Conservation (phyloP, 2,888 invertebrate genomes). For the Drosophila nr. perissopoda region DNA sequence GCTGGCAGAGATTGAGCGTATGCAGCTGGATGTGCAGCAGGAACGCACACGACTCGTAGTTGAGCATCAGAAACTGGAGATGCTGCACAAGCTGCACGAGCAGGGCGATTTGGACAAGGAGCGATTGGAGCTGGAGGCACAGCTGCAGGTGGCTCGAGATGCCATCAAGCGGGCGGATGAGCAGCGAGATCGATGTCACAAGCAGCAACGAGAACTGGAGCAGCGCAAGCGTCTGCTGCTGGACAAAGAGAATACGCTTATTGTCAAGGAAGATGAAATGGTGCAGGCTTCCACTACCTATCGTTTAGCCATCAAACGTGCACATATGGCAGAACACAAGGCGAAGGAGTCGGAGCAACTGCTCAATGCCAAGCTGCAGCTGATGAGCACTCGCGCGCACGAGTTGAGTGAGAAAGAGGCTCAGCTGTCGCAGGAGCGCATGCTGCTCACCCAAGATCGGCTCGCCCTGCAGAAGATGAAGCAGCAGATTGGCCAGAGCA, state of each 20-base stretch:
- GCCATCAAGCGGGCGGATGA: slow-evolving; percentile 82
- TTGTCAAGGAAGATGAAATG: slow-evolving; percentile 82
- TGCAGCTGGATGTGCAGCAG: slow-evolving; percentile 79
- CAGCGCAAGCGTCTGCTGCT: slow-evolving; percentile 80
- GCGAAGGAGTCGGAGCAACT: slow-evolving; percentile 78
- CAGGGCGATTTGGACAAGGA: slow-evolving; percentile 69
- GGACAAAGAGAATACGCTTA: slow-evolving; percentile 81
- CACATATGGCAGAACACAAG: slow-evolving; percentile 73
- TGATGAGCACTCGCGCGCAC: slow-evolving; percentile 77
- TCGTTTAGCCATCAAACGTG: slow-evolving; percentile 79
- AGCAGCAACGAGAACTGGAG: slow-evolving; percentile 82
- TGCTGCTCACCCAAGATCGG: slow-evolving; percentile 82
- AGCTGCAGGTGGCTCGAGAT: slow-evolving; percentile 83
- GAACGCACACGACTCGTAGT: slow-evolving; percentile 77
- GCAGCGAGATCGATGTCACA: slow-evolving; percentile 82
- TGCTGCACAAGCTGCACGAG: slow-evolving; percentile 74
- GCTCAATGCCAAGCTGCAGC: slow-evolving; percentile 79
- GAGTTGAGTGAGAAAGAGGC: slow-evolving; percentile 83
- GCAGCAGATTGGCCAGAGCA: slow-evolving; percentile 72
- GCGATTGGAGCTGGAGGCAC: slow-evolving; percentile 82
- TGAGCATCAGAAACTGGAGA: slow-evolving; percentile 81
- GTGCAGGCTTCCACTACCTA: slow-evolving; percentile 74
- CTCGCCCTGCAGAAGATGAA: slow-evolving; percentile 80
- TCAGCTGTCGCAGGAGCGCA: slow-evolving; percentile 82
- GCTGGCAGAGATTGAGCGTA: slow-evolving; percentile 77